Evolutionary conservation across 1,140 invertebrate genomes (phyloP).

Genomic region (Polypedilum vanderplanki): DNA sequence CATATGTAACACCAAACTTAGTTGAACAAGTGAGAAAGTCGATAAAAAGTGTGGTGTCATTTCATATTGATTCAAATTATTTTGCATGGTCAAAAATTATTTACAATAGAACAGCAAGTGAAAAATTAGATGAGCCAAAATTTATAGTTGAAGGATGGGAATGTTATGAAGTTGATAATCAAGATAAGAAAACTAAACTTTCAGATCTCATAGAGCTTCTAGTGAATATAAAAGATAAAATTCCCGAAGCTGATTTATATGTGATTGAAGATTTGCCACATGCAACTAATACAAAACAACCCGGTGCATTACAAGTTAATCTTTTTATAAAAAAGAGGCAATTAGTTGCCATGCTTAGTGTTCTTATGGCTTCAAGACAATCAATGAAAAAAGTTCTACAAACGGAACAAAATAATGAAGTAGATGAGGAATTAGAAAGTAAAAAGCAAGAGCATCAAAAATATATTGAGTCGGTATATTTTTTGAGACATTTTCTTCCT

Average conservation of each 20-base stretch:
- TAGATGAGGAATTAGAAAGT: background rate
- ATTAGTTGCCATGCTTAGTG: conserved; percentile 36
- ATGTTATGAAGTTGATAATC: conserved; percentile 26
- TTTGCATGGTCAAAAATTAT: conserved; percentile 39
- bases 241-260: conserved; percentile 40
- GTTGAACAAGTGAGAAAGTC: conserved; percentile 30
- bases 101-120: conserved; percentile 34
- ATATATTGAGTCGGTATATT: background rate
- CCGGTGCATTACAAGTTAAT: conserved; percentile 41
- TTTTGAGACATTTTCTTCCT: background rate
- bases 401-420: background rate
- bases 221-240: conserved; percentile 37
- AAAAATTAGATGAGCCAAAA: background rate
- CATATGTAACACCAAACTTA: conserved; percentile 34
- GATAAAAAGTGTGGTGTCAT: conserved; percentile 35
- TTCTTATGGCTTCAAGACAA: conserved; percentile 1
- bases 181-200: conserved; percentile 41
- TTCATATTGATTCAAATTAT: conserved; percentile 39
- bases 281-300: conserved; percentile 37
- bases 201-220: conserved; percentile 37
- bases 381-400: background rate
- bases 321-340: conserved; percentile 41
- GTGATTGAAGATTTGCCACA: conserved; percentile 40
- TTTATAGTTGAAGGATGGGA: background rate
- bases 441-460: background rate